These are phyloP conservation scores for Colinus virginianus DNA, from an alignment of 2,113 vertebrate genomes.

Conservation along the genomic window DNA sequence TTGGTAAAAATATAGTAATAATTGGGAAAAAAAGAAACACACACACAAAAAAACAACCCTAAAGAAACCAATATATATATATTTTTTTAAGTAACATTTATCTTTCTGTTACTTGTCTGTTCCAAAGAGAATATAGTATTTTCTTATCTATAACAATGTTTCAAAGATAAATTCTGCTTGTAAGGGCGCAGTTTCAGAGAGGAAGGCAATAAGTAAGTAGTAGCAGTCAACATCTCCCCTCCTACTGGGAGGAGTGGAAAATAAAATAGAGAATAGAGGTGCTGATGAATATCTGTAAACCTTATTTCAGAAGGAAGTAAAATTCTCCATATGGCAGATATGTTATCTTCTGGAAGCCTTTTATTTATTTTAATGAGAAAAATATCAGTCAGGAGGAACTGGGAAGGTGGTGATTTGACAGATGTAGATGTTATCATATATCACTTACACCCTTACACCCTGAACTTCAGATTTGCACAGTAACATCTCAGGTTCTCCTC, in stretches of 20 bases:
- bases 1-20: background rate
- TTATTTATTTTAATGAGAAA: background rate
- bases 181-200: background rate
- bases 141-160: slow-evolving; percentile 5
- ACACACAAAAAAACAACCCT: background rate
- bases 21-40: rapidly evolving
- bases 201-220: background rate
- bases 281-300: background rate
- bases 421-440: background rate
- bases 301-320: background rate
- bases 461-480: background rate
- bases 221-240: background rate
- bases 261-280: background rate
- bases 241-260: background rate
- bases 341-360: background rate
- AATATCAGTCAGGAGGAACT: background rate
- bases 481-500: background rate
- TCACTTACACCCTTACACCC: background rate
- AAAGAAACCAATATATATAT: background rate
- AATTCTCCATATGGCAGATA: background rate
- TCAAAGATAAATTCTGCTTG: background rate
- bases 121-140: background rate
- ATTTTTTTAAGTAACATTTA: background rate
- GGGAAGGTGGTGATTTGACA: background rate
- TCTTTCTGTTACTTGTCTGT: background rate